phyloP scores from a whole-genome alignment of 1,140 invertebrate genomes.

The Conopomorpha cramerella region DNA sequence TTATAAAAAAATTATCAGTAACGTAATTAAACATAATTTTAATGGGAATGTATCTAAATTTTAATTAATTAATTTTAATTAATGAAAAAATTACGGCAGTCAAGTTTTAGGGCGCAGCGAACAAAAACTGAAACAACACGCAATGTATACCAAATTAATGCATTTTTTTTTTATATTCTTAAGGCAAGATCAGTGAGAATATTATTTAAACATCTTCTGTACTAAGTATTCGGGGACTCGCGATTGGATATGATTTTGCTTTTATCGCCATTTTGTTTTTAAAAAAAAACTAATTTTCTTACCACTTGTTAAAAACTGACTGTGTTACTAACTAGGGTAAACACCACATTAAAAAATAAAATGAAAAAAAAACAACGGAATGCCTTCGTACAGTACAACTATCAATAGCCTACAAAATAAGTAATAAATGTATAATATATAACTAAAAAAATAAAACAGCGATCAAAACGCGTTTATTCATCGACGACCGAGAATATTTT shows the following conservation, averaged over 20 bases:
- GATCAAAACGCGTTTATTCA: too few species aligned
- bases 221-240: too few species aligned
- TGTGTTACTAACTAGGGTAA: conserved; percentile 54
- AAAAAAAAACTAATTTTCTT: too few species aligned
- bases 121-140: too few species aligned
- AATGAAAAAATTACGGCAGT: too few species aligned
- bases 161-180: conserved; percentile 53
- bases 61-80: too few species aligned
- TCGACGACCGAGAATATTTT: too few species aligned
- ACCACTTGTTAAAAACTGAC: conserved; percentile 27
- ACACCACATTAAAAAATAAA: conserved; percentile 43
- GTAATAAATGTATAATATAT: conserved; percentile 31
- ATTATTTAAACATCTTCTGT: too few species aligned
- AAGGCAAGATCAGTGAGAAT: conserved; percentile 48
- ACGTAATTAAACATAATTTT: conserved; percentile 19
- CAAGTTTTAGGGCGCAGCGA: too few species aligned
- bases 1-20: conserved; percentile 25
- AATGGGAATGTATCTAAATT: too few species aligned
- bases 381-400: conserved; percentile 58
- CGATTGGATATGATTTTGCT: conserved; percentile 26
- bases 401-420: conserved; percentile 48
- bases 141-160: conserved; percentile 60
- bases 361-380: too few species aligned
- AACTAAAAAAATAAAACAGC: too few species aligned
- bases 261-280: conserved; percentile 38